phyloP scores from a whole-genome alignment of 2,113 vertebrate genomes.

The Ceuthmochares aereus region DNA sequence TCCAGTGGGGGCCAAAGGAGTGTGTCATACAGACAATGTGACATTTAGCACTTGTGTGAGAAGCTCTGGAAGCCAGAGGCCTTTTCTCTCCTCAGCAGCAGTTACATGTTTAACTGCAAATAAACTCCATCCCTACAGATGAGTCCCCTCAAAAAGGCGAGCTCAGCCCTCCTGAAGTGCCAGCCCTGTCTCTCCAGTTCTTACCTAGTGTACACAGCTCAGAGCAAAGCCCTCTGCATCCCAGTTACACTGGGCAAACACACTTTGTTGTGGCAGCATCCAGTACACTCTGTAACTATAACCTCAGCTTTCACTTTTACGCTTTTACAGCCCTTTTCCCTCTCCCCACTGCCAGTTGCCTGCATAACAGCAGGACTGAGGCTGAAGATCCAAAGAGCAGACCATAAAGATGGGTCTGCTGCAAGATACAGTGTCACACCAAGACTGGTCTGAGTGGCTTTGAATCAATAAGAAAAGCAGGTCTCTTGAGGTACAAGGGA shows the following conservation, averaged over 20 bases:
- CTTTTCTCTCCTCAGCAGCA: neutral
- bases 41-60: neutral
- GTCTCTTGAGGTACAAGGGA: neutral
- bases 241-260: neutral
- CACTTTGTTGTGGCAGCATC: neutral
- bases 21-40: no score
- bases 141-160: neutral
- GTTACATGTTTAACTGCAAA: neutral
- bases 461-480: neutral
- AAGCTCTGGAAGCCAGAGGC: neutral
- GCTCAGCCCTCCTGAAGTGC: neutral
- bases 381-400: neutral
- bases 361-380: neutral
- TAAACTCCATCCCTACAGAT: rapidly evolving
- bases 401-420: neutral
- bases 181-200: neutral
- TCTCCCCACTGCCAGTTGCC: neutral
- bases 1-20: neutral
- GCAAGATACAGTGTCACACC: neutral
- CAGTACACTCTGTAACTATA: neutral
- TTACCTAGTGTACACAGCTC: neutral
- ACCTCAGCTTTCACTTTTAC: neutral
- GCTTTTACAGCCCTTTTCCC: neutral
- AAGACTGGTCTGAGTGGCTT: neutral
- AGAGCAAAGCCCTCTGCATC: neutral